Evolutionary conservation across 2,797 vertebrate genomes (phyloP).

Genomic region (Myoxocephalus aenaeus): DNA sequence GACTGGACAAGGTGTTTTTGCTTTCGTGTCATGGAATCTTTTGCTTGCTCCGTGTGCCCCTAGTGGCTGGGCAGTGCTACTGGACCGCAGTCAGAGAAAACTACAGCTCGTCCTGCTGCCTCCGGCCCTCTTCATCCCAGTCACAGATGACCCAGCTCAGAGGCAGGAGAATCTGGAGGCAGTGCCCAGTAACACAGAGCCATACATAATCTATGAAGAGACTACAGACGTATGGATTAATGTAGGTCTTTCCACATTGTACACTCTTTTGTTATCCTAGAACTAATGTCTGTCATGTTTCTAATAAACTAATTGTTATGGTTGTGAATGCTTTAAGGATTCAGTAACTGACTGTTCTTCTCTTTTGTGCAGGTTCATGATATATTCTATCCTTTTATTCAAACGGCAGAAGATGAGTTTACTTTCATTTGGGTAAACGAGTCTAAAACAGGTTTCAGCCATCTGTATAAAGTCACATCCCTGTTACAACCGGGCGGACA

Average conservation of each 20-base stretch:
- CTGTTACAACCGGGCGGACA: constrained; percentile 82
- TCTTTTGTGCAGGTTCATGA: constrained; percentile 87
- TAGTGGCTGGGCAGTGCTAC: constrained; percentile 96
- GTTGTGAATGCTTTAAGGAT: not conserved
- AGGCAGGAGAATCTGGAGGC: constrained; percentile 87
- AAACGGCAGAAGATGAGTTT: constrained; percentile 88
- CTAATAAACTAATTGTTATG: not conserved
- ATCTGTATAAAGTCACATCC: constrained; percentile 90
- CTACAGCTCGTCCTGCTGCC: constrained; percentile 94
- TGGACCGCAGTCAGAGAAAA: constrained; percentile 94
- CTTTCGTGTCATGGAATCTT: not conserved
- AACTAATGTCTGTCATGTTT: not conserved
- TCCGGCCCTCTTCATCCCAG: constrained; percentile 90
- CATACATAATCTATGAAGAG: constrained; percentile 94
- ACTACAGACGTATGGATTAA: constrained; percentile 86
- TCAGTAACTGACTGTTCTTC: constrained; percentile 2
- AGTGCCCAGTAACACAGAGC: constrained; percentile 88
- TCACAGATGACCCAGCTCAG: constrained; percentile 86
- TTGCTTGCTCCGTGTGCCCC: constrained; percentile 31
- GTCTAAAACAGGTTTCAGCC: constrained; percentile 92
- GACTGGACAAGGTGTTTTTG: not conserved
- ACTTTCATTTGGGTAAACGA: constrained; percentile 91
- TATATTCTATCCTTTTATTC: constrained; percentile 92
- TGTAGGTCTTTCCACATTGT: constrained; percentile 47
- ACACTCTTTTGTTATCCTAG: not conserved